Evolutionary conservation across 2,888 invertebrate genomes (phyloP), one percentile per base, ranked within the genome.

Genomic region (Theristus sp.): DNA sequence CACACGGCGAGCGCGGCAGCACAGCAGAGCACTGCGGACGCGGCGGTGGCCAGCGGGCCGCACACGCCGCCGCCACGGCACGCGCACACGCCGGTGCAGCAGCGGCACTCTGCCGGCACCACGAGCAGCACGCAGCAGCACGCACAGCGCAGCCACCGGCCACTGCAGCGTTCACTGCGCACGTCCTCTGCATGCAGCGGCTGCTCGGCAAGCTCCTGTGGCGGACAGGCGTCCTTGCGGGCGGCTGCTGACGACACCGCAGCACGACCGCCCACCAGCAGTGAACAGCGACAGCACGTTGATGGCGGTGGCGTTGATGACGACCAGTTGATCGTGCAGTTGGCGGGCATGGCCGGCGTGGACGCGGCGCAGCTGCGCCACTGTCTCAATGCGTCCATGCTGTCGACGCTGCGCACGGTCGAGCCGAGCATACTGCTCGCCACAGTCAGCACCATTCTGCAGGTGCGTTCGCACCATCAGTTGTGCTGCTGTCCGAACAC

Each of bases 351-450:
- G 61, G 56, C 61, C 24, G 52, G 52, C 30, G 47, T 59, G 2
- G 29, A 59, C 2, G 57, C 26, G 31, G 27, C n/a, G 1, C 61
- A 29, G 10, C 27, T 61, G 57, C 22, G n/a, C 10, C 2, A 57
- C 25, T 6, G 27, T 27, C 17, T 38, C 10, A 38, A 38, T 38
- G 10, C 38, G 38, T 6, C 38, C 10, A 38, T 38, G 38, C 38
- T 38, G 10, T 6, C 6, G 38, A 38, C 38, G 38, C 38, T 38
- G 38, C 6, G 17, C 10, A 38, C 10, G 6, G 38, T 61, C 25
- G 61, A 61, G 54, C 55, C 58, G 6, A 24, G 28, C 46, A 10
- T 61, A 20, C 56, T 61, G 26, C 46, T 61, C 25, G 58, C 61
- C 29, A 61, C 61, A 2, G 47, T 61, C 2, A 17, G 27, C 56